Base-by-base conservation (phyloP, 2,113 vertebrate species). In the Sprattus sprattus region DNA sequence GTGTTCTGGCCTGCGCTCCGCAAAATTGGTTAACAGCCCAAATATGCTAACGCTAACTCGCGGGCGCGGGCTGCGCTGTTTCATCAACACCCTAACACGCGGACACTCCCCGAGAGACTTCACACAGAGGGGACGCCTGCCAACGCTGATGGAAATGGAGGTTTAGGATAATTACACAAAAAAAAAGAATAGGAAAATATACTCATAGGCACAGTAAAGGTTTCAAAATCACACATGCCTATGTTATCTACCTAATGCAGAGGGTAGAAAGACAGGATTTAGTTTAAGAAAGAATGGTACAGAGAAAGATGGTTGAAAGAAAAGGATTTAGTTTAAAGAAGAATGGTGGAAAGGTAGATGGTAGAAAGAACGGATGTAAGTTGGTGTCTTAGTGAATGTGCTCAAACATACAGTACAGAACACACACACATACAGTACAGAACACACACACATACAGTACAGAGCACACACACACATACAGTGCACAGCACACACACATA, bases 1-100 rank as follows among this genome's bases (percentile, higher is more conserved):
- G 92, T 95, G 98, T 95, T 96, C 91, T 91, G 92, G 95, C 98
- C 96, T 97, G 98, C 95, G 96, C 92, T 91, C 92, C 91, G 93
- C 95, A 97, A 97, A 97, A 96, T 96, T 94, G 95, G 95, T 95
- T 95, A 97, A 96, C 96, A 95, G 95, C 94, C 95, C 93, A 93
- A 96, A 96, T 97, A 95, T 95, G 96, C 95, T 94, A 94, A 90
- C 83, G 95, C 95, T 94, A 94, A 90, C 83, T 86, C 94, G 11
- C 52, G 28, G 50, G 95, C 93, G 11, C 52, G 18, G 50, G 78
- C 57, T 83, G 75, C 49, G 71, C 57, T 22, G 22, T 88, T 89
- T 85, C 71, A 78, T 78, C 71, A 78, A 78, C 71, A 78, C 71
- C 71, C 25, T 18, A 13, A 32, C 71, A 78, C 11, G 32, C 25